Base-by-base conservation (phyloP, 2,888 invertebrate genomes). In the Ophion obscuratus region DNA sequence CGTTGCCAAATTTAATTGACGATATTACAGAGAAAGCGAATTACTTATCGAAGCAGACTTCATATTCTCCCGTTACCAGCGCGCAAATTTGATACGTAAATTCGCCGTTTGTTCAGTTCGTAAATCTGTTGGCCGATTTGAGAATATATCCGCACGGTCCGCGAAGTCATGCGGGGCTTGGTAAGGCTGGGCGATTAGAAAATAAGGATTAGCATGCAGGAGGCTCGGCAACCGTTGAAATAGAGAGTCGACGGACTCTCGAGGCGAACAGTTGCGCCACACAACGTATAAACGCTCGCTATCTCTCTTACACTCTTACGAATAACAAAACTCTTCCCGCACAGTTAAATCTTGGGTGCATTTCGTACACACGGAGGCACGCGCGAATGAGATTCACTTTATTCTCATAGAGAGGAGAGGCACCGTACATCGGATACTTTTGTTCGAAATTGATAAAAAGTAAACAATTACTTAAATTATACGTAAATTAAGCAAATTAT, bases 171-270 rank as follows among this genome's bases (percentile, higher is more conserved):
- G 78, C 73, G 44, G n/a, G 11, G n/a, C 76, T 53, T 62, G 62
- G 73, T 40, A 66, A 53, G 73, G 86, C 83, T 77, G 77, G 62
- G 82, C 90, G 91, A 92, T 92, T 92, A 92, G 91, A 92, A 92
- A 92, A 91, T 89, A 79, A 83, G 88, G 89, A 92, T 93, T 93
- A 92, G 91, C 92, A 93, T 92, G 91, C 92, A 86, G 83, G 70
- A 83, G 81, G 77, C 83, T 68, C 83, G 81, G 59, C 81, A 73
- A 70, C 81, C 87, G 87, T 85, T 81, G 81, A 86, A 83, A 86
- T 83, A 83, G 86, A 86, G 86, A 86, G 83, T 86, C 80, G 83
- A 74, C 76, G 76, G 71, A 73, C 82, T 62, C 81, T 61, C 68
- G 74, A 78, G 74, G 78, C 74, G 68, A 78, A 62, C 67, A 27